These are phyloP conservation scores for Aphidius colemani DNA, from an alignment of 2,888 invertebrate genomes.

Conservation along the genomic window DNA sequence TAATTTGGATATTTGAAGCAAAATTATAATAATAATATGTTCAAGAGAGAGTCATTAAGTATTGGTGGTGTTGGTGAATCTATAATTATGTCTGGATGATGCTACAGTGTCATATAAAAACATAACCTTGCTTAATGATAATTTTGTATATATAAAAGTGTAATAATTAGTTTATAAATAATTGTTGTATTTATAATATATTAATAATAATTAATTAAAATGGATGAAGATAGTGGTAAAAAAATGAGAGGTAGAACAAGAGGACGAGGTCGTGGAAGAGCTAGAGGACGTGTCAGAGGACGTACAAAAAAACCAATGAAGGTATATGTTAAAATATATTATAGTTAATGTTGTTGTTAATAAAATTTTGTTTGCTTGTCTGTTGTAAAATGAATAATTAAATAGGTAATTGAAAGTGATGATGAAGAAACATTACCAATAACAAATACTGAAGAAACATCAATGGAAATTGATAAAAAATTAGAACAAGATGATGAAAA, in stretches of 20 bases:
- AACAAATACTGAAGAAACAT: conserved; percentile 48
- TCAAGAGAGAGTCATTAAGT: too few relatives aligned
- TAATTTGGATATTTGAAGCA: too few relatives aligned
- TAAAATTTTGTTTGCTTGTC: conserved; percentile 3
- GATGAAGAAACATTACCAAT: conserved; percentile 56
- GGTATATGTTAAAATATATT: conserved; percentile 53
- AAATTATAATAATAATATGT: too few relatives aligned
- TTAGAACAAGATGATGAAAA: conserved; percentile 40
- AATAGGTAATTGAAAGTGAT: conserved; percentile 61
- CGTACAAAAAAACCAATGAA: conserved; percentile 77
- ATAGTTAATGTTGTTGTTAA: not conserved
- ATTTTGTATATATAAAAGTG: too few relatives aligned
- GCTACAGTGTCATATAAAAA: too few relatives aligned
- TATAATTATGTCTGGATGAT: too few relatives aligned
- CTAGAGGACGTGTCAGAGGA: conserved; percentile 70
- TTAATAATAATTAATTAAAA: conserved; percentile 36
- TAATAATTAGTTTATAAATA: not conserved
- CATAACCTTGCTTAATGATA: too few relatives aligned
- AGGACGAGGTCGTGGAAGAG: conserved; percentile 79
- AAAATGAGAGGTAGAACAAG: conserved; percentile 76
- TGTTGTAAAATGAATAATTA: not conserved
- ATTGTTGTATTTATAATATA: too few relatives aligned
- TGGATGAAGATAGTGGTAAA: conserved; percentile 63
- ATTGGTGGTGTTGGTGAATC: too few relatives aligned
- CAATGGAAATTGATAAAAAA: conserved; percentile 39